A percentile compares a stretch with the other conserved stretches of the same genome.
These are phyloP conservation scores for Capra hircus DNA, from an alignment of 2,113 vertebrate species.

Conservation along the genomic window DNA sequence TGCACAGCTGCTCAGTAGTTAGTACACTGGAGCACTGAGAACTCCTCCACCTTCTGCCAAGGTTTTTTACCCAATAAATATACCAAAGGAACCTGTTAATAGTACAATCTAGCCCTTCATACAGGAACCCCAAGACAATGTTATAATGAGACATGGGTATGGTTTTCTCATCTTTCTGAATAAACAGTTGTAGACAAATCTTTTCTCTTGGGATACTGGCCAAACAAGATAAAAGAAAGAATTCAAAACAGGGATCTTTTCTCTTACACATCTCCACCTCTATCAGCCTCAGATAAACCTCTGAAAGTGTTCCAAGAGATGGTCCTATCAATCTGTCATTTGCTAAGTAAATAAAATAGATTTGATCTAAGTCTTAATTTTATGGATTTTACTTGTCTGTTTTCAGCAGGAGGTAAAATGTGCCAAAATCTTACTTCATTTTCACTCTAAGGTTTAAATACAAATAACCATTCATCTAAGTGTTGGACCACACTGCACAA, in stretches of 20 bases:
- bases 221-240: conserved; percentile 18
- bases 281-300: conserved; percentile 19
- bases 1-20: not conserved
- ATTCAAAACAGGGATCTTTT: not conserved
- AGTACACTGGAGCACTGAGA: not conserved
- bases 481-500: conserved; percentile 23
- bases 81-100: not conserved
- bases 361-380: conserved; percentile 41
- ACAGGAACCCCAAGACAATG: not conserved
- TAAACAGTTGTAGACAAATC: not conserved
- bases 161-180: not conserved
- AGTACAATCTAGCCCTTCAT: not conserved
- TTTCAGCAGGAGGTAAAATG: conserved; percentile 40
- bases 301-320: conserved; percentile 25
- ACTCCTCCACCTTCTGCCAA: not conserved
- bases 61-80: not conserved
- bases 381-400: conserved; percentile 51
- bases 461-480: conserved; percentile 61
- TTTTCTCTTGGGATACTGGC: not conserved
- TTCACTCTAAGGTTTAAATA: conserved; percentile 55
- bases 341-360: conserved; percentile 53
- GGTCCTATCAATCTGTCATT: conserved; percentile 37
- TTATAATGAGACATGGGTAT: not conserved
- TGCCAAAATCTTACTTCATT: conserved; percentile 60
- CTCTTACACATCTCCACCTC: not conserved